Evolutionary conservation across 2,888 invertebrate genomes (phyloP), one percentile per base, ranked within the genome.

Genomic region (Shargacucullia verbasci): DNA sequence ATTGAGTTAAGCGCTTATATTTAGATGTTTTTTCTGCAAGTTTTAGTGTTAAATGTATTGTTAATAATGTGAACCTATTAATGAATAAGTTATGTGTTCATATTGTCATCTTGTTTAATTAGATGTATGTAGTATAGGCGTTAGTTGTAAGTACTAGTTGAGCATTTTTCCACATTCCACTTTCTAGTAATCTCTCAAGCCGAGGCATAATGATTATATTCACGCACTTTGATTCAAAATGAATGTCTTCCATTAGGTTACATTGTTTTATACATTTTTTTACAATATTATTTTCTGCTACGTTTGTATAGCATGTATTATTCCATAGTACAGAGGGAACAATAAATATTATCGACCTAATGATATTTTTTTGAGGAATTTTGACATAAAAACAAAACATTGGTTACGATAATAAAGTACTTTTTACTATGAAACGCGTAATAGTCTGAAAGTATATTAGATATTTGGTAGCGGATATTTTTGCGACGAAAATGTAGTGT

Each of bases 211-310:
- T 57, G 38, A 48, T 73, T 72, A 49, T 54, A 65, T 70, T 57
- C 52, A 80, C 73, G 76, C 81, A 81, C 81, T 82, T 79, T 73
- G 80, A 86, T 86, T 89, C 81, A 85, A 86, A 87, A 82, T 71
- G 73, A 85, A 88, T 82, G 93, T 93, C 93, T 93, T 93, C 93
- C 93, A 93, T 88, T 92, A 92, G 91, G 85, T 89, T 90, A 90
- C 85, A 82, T 84, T 85, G 65, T 79, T 83, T 80, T 79, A 74
- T 70, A 78, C 68, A 74, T 60, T 68, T 79, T 81, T 78, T 71
- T 57, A 57, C 35, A 59, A 50, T 43, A 50, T 46, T 62, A 67
- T 76, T 73, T 73, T 59, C 37, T 72, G 70, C 58, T 68, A 73
- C 63, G 27, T 70, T 61, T 62, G 40, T 59, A 65, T 65, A 59